Evolutionary conservation across 2,888 invertebrate species (phyloP), one percentile per base, ranked within the genome.

Genomic region (Chaetogeoica ovagalla): DNA sequence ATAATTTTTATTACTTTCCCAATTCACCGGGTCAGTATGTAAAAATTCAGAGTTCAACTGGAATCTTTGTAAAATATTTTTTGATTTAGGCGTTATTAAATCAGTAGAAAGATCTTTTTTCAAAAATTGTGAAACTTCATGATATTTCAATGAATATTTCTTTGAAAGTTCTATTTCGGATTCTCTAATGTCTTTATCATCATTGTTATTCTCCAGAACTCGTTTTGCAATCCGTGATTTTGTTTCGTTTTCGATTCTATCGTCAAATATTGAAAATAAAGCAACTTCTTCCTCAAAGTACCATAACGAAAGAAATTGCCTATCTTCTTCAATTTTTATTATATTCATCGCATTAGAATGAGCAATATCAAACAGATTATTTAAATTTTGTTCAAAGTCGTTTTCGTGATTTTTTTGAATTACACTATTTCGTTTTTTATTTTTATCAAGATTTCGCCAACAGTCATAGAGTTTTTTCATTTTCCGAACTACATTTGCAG

Each of bases 231-330:
- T 62, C 13, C 9, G 23, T 8, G 30, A 62, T 62, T 62, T 62
- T 11, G 30, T 11, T 30, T 62, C 2, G 23, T 62, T 13, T 30
- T 30, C 62, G 15, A 30, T 23, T 30, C 62, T 23, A 30, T 62
- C 5, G 30, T 13, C 62, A 59, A 62, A 30, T 62, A 62, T 15
- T 13, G 62, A 62, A 30, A 30, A 62, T n/a, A 19, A 19, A 19
- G 57, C n/a, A n/a, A 57, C 23, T 60, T 60, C 30, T 30, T 62
- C 62, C 9, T 62, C 15, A 30, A 66, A 66, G 13, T 66, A 66
- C n/a, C n/a, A 66, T 43, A 39, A 66, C n/a, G n/a, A n/a, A n/a
- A n/a, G n/a, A n/a, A n/a, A n/a, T n/a, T n/a, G n/a, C n/a, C n/a
- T n/a, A n/a, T n/a, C n/a, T n/a, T n/a, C n/a, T n/a, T n/a, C n/a